Base-by-base conservation (phyloP, 2,797 vertebrate genomes). In the Clarias pachynema region DNA sequence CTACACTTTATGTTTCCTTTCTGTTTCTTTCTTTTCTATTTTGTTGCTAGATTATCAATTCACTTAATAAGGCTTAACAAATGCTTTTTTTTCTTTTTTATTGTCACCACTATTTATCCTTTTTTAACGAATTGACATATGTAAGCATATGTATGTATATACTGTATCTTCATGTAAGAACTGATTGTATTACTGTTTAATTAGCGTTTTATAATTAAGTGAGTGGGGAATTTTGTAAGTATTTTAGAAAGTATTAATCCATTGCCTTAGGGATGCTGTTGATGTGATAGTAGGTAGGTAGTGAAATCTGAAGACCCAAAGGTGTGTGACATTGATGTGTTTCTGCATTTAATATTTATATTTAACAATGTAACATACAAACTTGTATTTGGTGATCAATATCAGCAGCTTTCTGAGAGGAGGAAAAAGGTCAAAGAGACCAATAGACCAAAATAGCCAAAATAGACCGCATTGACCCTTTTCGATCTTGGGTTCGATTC, bases 1-100 rank as follows among this genome's bases (percentile, higher is more conserved):
- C 26, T 56, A 26, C 1, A 2, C 66, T 37, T 68, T 70, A 4
- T 57, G 59, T 24, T 78, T 37, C n/a, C 12, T 1, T 2, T 5
- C 10, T 24, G 22, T 70, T 40, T 37, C 7, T 31, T 34, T 68
- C 18, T 18, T 37, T 22, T 40, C 20, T 29, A 9, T 29, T 53
- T 49, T 40, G 62, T 16, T 31, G 73, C 79, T 78, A 87, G 63
- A 77, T 84, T 85, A 82, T 73, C 86, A 83, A 85, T 88, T 79
- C 24, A 65, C 80, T 87, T 65, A 86, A 74, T 80, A 63, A 59
- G 59, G 65, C 83, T 79, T 68, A 34, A 69, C 40, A 53, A 68
- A 83, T 74, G 49, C 63, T n/a, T 29, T 44, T 29, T 5, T 75
- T 24, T 75, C 24, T 59, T 37, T 24, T 15, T 66, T 44, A 68